A percentile compares a stretch with the other conserved stretches of the same genome.
Conservation (phyloP, 2,888 invertebrate species). For the Blera fallax region DNA sequence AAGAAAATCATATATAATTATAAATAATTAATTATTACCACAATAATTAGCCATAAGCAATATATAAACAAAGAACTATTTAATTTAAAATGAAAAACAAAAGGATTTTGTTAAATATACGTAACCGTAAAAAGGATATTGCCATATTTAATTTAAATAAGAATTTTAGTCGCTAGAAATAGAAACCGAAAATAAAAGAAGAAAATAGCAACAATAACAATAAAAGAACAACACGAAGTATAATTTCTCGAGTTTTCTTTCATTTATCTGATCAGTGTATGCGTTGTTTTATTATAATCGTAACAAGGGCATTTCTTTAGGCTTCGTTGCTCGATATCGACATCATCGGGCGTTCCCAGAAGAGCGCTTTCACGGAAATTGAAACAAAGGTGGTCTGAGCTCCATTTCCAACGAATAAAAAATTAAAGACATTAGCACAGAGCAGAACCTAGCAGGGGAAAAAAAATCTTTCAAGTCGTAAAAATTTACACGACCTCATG, state of each 20-base stretch:
- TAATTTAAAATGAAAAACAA: conserved; percentile 53
- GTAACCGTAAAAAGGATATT: conserved; percentile 68
- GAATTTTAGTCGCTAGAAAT: conserved; percentile 71
- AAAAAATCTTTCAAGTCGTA: no score
- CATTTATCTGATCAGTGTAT: not conserved
- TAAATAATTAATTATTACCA: conserved; percentile 62
- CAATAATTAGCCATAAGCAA: conserved; percentile 73
- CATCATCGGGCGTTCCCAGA: no score
- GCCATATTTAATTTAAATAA: conserved; percentile 75
- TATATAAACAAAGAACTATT: conserved; percentile 67
- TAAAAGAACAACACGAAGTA: conserved; percentile 56
- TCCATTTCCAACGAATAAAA: no score
- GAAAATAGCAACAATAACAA: conserved; percentile 65
- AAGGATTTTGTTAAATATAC: conserved; percentile 66
- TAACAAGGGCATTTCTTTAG: no score
- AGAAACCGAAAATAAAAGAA: conserved; percentile 54
- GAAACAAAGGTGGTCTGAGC: no score
- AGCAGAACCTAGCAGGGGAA: no score
- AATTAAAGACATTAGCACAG: no score
- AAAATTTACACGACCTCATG: no score
- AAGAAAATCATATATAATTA: conserved; percentile 60
- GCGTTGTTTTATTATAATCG: no score
- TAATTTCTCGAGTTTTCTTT: not conserved
- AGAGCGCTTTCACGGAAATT: no score
- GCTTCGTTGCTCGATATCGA: no score